Percentiles rank a stretch among this genome's conserved stretches.
Conservation (phyloP, 2,888 invertebrate species). For the Epiperipatus broadwayi region DNA sequence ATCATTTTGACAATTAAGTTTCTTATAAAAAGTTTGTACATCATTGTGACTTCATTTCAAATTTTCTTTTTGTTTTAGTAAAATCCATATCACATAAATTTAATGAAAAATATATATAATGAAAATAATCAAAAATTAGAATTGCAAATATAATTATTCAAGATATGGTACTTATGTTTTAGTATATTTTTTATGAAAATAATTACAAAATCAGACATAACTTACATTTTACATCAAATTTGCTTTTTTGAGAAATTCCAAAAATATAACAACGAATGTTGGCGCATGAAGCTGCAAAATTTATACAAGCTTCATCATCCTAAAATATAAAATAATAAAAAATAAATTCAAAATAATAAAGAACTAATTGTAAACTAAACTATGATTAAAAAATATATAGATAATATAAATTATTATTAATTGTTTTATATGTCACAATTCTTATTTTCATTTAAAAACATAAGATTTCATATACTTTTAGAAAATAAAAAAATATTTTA, state of each 20-base stretch:
- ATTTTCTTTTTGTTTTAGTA: too few species aligned
- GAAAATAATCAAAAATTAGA: too few species aligned
- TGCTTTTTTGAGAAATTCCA: constrained; percentile 61
- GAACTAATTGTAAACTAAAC: neutral
- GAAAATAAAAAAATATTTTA: constrained; percentile 19
- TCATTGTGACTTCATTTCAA: too few species aligned
- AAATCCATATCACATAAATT: too few species aligned
- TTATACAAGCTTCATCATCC: constrained; percentile 77
- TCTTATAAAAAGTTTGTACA: too few species aligned
- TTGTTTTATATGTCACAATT: too few species aligned
- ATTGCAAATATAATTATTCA: too few species aligned
- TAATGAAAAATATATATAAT: too few species aligned
- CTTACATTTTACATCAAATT: constrained; percentile 86
- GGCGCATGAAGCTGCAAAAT: constrained; percentile 87
- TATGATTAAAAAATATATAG: constrained; percentile 19
- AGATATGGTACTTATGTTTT: neutral
- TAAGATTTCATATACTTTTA: neutral
- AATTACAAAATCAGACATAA: constrained; percentile 18
- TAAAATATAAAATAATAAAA: constrained; percentile 18
- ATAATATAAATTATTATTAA: too few species aligned
- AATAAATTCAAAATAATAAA: neutral
- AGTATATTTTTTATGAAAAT: neutral
- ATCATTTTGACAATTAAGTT: too few species aligned
- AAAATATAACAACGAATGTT: constrained; percentile 81
- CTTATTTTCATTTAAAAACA: neutral